phyloP scores from a whole-genome alignment of 2,113 vertebrate genomes.

The Leuciscus idus region DNA sequence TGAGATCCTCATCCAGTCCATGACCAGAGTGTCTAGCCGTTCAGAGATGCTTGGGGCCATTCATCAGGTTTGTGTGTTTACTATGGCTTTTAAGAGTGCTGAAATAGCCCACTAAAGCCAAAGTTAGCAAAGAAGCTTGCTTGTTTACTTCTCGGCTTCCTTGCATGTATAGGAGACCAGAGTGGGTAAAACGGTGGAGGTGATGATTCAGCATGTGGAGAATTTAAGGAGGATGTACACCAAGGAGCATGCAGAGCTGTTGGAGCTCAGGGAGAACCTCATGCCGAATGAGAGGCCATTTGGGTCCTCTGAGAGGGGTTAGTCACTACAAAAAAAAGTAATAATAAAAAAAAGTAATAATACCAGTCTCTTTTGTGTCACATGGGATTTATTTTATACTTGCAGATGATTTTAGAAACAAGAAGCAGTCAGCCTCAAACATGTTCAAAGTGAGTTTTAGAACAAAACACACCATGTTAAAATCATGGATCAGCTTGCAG shows the following conservation, averaged over 20 bases:
- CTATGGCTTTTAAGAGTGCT: not conserved
- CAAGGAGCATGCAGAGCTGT: conserved; percentile 89
- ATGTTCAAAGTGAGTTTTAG: conserved; percentile 72
- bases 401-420: conserved; percentile 85
- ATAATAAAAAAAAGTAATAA: too few species aligned
- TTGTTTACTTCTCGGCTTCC: not conserved
- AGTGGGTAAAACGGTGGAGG: conserved; percentile 92
- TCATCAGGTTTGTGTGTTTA: conserved; percentile 83
- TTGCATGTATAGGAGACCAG: conserved; percentile 83
- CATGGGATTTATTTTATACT: conserved; percentile 48
- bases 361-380: not conserved
- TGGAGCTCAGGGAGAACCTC: conserved; percentile 87
- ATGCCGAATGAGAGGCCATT: conserved; percentile 86
- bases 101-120: not conserved
- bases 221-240: conserved; percentile 93
- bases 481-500: not conserved
- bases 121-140: not conserved
- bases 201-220: conserved; percentile 98
- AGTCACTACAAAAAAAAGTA: not conserved
- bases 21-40: conserved; percentile 86
- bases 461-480: not conserved
- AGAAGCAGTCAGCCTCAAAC: conserved; percentile 78
- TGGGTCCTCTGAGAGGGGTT: conserved; percentile 74
- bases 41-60: conserved; percentile 96
- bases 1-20: conserved; percentile 85